Evolutionary conservation across 2,113 vertebrate genomes (phyloP).

Genomic region (Sorex araneus): DNA sequence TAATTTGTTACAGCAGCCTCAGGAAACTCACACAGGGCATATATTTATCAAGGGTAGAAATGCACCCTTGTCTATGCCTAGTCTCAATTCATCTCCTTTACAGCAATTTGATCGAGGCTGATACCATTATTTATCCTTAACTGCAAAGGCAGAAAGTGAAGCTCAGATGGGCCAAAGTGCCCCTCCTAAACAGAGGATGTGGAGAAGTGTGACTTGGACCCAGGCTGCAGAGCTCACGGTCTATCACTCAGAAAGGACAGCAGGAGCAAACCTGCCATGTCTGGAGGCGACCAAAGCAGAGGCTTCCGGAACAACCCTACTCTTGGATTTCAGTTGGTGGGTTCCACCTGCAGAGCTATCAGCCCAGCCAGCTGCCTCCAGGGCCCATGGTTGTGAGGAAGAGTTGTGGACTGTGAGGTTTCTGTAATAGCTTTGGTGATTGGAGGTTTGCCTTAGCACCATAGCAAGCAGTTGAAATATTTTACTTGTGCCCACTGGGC

Average conservation of each 20-base stretch:
- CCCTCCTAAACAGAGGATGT: neutral
- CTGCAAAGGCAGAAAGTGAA: neutral
- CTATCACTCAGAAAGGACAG: neutral
- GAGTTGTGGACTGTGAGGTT: neutral
- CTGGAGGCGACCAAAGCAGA: neutral
- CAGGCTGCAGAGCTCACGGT: neutral
- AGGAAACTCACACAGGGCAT: neutral
- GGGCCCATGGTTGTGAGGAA: fast-evolving
- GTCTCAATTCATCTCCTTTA: neutral
- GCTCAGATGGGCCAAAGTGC: neutral
- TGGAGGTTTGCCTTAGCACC: neutral
- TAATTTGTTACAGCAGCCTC: neutral
- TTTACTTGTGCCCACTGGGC: neutral
- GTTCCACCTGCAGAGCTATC: neutral
- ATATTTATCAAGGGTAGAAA: conserved; percentile 14
- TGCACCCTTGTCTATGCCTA: neutral
- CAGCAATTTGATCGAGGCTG: neutral
- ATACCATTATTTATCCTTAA: neutral
- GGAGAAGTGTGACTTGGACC: neutral
- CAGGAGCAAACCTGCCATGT: neutral
- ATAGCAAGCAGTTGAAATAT: neutral
- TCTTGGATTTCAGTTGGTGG: neutral
- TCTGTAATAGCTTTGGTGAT: conserved; percentile 1
- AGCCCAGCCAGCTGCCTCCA: neutral
- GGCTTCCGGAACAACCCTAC: fast-evolving